These are phyloP conservation scores for Pseudanteris insignis DNA, from an alignment of 2,888 invertebrate species.

Conservation along the genomic window DNA sequence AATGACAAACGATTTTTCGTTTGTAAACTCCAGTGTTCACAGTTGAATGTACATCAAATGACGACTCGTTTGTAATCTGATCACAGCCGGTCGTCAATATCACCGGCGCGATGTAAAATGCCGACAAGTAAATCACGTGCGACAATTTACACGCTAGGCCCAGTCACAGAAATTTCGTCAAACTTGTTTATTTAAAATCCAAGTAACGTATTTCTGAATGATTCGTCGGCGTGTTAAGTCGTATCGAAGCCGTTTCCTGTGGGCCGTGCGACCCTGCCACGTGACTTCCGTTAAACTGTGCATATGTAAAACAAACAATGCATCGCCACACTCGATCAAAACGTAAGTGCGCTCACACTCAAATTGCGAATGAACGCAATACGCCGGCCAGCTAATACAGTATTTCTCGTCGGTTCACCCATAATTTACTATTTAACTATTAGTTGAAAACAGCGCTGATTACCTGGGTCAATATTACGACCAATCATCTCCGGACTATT, in stretches of 20 bases:
- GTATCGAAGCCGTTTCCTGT: constrained; percentile 55
- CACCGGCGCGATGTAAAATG: not conserved
- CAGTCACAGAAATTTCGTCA: constrained; percentile 9
- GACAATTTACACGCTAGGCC: constrained; percentile 8
- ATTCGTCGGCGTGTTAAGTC: constrained; percentile 28
- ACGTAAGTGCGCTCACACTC: too few relatives aligned
- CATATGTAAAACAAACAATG: constrained; percentile 44
- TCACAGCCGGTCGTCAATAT: constrained; percentile 6
- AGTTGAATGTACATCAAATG: too few relatives aligned
- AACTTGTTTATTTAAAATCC: constrained; percentile 17
- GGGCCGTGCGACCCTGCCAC: constrained; percentile 53
- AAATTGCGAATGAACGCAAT: too few relatives aligned
- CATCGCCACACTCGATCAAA: constrained; percentile 36
- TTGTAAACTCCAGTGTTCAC: too few relatives aligned
- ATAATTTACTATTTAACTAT: too few relatives aligned
- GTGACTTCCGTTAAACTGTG: constrained; percentile 59
- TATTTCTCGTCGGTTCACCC: too few relatives aligned
- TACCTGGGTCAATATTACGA: too few relatives aligned
- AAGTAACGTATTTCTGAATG: constrained; percentile 34
- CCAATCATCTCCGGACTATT: too few relatives aligned
- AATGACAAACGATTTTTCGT: too few relatives aligned
- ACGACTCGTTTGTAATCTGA: not conserved
- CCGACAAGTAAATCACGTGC: constrained; percentile 10
- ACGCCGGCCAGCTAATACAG: too few relatives aligned
- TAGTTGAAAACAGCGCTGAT: too few relatives aligned